Evolutionary conservation across 2,888 invertebrate genomes (phyloP), one percentile per base, ranked within the genome.

Genomic region (Megamerina dolium): DNA sequence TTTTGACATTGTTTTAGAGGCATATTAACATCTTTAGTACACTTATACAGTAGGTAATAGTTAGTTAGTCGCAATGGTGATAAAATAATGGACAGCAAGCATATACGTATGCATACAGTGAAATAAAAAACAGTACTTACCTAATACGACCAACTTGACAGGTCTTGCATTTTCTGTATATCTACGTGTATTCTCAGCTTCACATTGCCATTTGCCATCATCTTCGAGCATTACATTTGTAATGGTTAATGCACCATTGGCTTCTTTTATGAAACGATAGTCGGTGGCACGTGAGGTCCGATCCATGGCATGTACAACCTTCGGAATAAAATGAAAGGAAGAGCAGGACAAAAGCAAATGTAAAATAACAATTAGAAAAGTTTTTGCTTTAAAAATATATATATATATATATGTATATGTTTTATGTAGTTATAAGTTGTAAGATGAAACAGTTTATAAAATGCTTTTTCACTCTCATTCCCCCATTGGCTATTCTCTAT

Each of bases 121-220:
- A 26, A 26, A 6, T 26, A 12, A 26, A 26, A 26, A 9, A 26
- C 26, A 12, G 26, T 38, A 74, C 79, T 78, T 64, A 82, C 82
- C 82, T 51, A 82, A 72, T 46, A 82, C 79, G 46, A 80, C 76
- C 55, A 83, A 74, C 63, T 80, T 79, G 52, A 81, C 77, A 32
- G 80, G 79, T 59, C 78, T 75, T 20, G 82, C 79, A 46, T 81
- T 78, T 32, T 82, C 77, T 3, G 80, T 77, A 43, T 78, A 78
- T 26, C 78, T 76, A 20, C 64, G 58, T 3, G 78, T 75, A 60
- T 83, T 82, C 58, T 80, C 80, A 5, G 83, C 79, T 53, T 80
- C 81, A 61, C 86, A 87, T 54, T 77, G 78, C 81, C 85, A 86
- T 55, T 77, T 74, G n/a, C 85, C 86, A 57, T 82, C 81, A 59